Conservation (phyloP, 2,113 vertebrate species). For the Sus scrofa region T2T-Sscrofa CM000815.6:125351501-125352000, state of each 20-base stretch:
- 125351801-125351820: background rate
- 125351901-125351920: slow-evolving; percentile 42
- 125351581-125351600: background rate
- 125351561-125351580: background rate
- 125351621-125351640: background rate
- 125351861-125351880: slow-evolving; percentile 56
- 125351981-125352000: slow-evolving; percentile 84
- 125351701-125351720: background rate
- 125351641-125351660: slow-evolving; percentile 46
- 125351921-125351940: slow-evolving; percentile 67
- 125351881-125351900: slow-evolving; percentile 13
- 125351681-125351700: background rate
- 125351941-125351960: slow-evolving; percentile 56
- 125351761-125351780: slow-evolving; percentile 37
- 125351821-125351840: slow-evolving; percentile 49
- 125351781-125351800: slow-evolving; percentile 43
- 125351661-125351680: background rate
- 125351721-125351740: background rate
- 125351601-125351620: slow-evolving; percentile 17
- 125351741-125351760: background rate
- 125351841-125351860: slow-evolving; percentile 59
- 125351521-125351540: background rate
- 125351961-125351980: slow-evolving; percentile 78
- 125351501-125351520: background rate
- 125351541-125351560: background rate